Conservation (phyloP, 2,113 vertebrate species). For the Semnornis frantzii region DNA sequence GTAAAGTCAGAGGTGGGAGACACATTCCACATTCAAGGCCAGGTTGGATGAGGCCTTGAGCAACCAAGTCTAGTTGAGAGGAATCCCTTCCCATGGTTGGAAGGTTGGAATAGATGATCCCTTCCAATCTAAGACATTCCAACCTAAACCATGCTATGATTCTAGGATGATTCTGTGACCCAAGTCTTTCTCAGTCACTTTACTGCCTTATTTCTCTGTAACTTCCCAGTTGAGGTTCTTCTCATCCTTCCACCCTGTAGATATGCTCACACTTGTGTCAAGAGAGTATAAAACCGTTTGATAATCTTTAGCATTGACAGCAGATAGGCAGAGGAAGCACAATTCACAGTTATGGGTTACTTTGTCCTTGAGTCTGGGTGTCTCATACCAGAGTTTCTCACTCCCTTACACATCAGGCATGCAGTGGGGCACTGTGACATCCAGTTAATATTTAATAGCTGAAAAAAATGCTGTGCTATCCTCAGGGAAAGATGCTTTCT, state of each 20-base stretch:
- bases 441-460: slow-evolving; percentile 31
- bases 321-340: not conserved
- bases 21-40: not conserved
- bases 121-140: too few species aligned
- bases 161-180: too few species aligned
- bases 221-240: not conserved
- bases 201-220: not conserved
- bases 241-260: not conserved
- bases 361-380: not conserved
- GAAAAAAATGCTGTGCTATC: slow-evolving; percentile 3
- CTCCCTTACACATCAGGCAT: not conserved
- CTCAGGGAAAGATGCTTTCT: not conserved
- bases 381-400: not conserved
- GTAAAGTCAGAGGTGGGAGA: not conserved
- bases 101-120: too few species aligned
- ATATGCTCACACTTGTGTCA: not conserved
- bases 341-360: not conserved
- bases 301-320: not conserved
- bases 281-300: not conserved
- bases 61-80: too few species aligned
- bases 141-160: too few species aligned
- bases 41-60: too few species aligned
- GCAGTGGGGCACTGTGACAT: not conserved
- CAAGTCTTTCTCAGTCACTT: not conserved
- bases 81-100: too few species aligned